Conservation (phyloP, 2,113 vertebrate genomes). For the Oryzias curvinotus region DNA sequence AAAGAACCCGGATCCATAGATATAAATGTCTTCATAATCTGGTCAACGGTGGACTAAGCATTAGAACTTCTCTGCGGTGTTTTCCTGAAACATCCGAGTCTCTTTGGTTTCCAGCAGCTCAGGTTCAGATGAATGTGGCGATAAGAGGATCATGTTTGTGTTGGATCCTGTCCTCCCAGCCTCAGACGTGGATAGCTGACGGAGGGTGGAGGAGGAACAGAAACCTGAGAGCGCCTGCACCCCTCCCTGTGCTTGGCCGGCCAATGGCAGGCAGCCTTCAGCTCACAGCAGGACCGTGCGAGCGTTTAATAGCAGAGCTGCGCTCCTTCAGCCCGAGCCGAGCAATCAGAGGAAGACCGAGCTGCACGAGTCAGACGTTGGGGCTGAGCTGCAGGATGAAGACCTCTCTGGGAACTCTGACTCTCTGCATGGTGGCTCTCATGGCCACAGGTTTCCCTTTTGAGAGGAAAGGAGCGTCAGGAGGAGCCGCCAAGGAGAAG, state of each 20-base stretch:
- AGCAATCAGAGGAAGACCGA: slow-evolving; percentile 36
- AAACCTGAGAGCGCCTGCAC: slow-evolving; percentile 66
- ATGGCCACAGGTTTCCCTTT: slow-evolving; percentile 65
- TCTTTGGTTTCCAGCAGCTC: slow-evolving; percentile 2
- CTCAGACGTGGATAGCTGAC: slow-evolving; percentile 52
- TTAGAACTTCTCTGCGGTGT: too few species aligned
- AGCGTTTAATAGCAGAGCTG: slow-evolving; percentile 65
- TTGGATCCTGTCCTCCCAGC: slow-evolving; percentile 49
- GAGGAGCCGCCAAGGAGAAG: slow-evolving; percentile 70
- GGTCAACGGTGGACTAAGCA: too few species aligned
- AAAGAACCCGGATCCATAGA: too few species aligned
- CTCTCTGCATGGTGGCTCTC: slow-evolving; percentile 66
- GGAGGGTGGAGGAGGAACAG: slow-evolving; percentile 62
- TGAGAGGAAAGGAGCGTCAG: slow-evolving; percentile 63
- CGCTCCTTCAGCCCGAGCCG: slow-evolving; percentile 26
- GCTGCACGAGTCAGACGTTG: slow-evolving; percentile 10
- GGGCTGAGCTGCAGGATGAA: slow-evolving; percentile 59
- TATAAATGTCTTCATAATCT: too few species aligned
- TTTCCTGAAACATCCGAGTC: too few species aligned
- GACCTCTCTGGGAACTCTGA: slow-evolving; percentile 49
- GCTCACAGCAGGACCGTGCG: slow-evolving; percentile 38
- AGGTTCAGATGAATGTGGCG: background rate
- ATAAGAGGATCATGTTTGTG: slow-evolving; percentile 38
- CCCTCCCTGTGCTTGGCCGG: slow-evolving; percentile 49
- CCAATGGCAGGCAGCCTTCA: slow-evolving; percentile 67